These are phyloP conservation scores for Amblyteles armatorius DNA, from an alignment of 2,888 invertebrate genomes.

Conservation along the genomic window DNA sequence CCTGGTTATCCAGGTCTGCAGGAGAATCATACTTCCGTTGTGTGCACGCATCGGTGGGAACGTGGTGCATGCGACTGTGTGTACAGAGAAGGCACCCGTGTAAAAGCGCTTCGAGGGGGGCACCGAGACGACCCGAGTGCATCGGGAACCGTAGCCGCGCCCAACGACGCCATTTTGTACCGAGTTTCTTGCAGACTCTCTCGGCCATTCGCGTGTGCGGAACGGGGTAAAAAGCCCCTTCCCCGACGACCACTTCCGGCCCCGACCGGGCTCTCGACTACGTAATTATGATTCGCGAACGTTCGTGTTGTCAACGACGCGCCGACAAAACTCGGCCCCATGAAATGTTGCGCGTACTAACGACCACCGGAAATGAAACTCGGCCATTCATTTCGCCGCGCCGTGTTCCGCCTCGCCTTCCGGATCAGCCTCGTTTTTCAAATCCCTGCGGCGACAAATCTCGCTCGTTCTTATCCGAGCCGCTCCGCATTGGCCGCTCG, in stretches of 20 bases:
- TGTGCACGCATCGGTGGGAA: background rate
- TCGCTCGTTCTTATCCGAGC: conserved; percentile 14
- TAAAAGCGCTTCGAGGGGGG: conserved; percentile 17
- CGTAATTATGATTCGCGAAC: conserved; percentile 35
- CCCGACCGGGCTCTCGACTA: background rate
- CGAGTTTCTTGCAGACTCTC: conserved; percentile 47
- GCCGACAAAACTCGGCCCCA: too few species aligned
- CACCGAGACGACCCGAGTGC: conserved; percentile 19
- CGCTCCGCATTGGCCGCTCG: background rate
- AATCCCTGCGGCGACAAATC: background rate
- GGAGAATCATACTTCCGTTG: background rate
- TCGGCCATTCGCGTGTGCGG: conserved; percentile 45
- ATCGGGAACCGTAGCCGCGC: conserved; percentile 51
- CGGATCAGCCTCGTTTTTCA: conserved; percentile 1
- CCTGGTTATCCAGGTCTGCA: background rate
- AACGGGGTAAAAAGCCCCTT: background rate
- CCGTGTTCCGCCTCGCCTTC: background rate
- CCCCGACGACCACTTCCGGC: conserved; percentile 37
- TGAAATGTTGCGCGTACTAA: conserved; percentile 41
- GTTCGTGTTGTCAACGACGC: background rate
- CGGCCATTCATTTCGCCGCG: conserved; percentile 57
- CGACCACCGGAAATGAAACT: conserved; percentile 60
- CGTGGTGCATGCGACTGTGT: background rate
- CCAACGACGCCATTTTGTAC: conserved; percentile 63
- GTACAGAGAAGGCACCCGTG: background rate